Conservation (phyloP, 2,113 vertebrate genomes). For the Apteryx owenii region DNA sequence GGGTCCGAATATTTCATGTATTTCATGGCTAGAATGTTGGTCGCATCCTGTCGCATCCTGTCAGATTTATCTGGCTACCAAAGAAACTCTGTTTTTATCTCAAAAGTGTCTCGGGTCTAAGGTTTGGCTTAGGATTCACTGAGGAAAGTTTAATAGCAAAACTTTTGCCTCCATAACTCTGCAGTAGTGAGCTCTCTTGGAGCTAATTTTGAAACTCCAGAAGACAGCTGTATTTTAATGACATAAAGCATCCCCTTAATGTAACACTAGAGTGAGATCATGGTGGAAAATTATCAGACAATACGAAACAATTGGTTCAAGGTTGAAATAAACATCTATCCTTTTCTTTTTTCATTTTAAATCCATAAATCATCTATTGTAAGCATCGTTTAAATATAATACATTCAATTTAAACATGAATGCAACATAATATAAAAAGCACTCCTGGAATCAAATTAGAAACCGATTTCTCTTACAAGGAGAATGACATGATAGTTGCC, state of each 20-base stretch:
- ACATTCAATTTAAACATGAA: neutral
- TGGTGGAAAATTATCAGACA: neutral
- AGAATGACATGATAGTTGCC: neutral
- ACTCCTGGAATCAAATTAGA: neutral
- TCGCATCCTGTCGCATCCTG: accelerated
- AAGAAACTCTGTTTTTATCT: neutral
- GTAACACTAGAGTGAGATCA: neutral
- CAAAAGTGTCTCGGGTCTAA: neutral
- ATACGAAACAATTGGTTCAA: neutral
- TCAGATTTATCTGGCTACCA: neutral
- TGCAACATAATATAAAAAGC: neutral
- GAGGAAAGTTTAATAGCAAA: neutral
- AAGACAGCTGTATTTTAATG: neutral
- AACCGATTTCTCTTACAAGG: neutral
- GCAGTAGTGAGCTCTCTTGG: neutral
- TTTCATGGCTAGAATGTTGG: neutral
- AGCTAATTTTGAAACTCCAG: neutral
- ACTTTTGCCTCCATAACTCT: neutral
- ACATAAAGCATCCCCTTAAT: neutral
- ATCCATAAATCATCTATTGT: neutral
- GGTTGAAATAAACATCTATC: neutral
- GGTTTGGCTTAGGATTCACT: neutral
- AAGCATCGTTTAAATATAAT: neutral
- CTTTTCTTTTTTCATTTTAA: neutral
- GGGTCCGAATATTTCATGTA: neutral